phyloP scores from a whole-genome alignment of 2,888 invertebrate species.

The Sarcophaga caerulescens region DNA sequence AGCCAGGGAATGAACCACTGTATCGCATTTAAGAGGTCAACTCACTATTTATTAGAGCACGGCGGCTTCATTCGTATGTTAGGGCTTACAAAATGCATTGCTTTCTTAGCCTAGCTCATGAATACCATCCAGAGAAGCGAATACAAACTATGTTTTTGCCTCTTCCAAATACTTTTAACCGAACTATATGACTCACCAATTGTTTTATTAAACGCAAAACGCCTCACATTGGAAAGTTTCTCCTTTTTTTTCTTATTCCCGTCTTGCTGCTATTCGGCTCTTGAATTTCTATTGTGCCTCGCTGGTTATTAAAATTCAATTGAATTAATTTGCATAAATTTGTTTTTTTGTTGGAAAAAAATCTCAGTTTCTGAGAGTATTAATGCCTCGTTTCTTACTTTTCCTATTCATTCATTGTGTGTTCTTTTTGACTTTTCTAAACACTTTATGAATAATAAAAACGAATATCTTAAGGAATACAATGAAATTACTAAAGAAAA shows the following conservation, averaged over 20 bases:
- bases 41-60: too few relatives aligned
- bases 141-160: too few relatives aligned
- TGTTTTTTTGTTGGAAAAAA: conserved; percentile 1
- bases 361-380: conserved; percentile 41
- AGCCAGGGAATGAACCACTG: too few relatives aligned
- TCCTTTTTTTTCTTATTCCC: not conserved
- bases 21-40: too few relatives aligned
- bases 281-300: conserved; percentile 3
- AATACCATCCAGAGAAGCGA: too few relatives aligned
- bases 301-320: conserved; percentile 40
- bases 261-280: not conserved
- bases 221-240: not conserved
- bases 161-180: too few relatives aligned
- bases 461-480: not conserved
- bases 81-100: too few relatives aligned
- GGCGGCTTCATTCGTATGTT: too few relatives aligned
- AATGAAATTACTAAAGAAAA: not conserved
- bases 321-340: conserved; percentile 61
- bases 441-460: conserved; percentile 43
- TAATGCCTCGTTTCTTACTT: conserved; percentile 16
- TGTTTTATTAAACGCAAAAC: not conserved
- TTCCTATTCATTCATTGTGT: not conserved
- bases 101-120: too few relatives aligned
- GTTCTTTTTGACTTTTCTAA: not conserved
- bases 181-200: not conserved